A percentile compares a stretch with the other conserved stretches of the same genome.
Evolutionary conservation across 2,797 vertebrate genomes (phyloP).

Genomic region (Chloroceryle inda): DNA sequence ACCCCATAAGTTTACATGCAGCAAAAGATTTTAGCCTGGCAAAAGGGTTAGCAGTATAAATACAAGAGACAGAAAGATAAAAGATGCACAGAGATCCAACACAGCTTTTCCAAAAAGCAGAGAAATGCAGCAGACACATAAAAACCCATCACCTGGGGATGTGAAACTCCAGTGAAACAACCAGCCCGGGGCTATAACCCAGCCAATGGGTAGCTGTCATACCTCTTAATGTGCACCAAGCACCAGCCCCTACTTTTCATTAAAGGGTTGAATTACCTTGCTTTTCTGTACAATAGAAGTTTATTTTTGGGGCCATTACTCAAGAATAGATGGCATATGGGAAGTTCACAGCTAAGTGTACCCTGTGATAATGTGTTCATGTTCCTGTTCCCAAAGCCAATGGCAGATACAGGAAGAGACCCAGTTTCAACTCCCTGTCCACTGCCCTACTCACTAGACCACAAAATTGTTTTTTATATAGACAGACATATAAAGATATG

Average conservation of each 20-base stretch:
- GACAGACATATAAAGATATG: slow-evolving; percentile 41
- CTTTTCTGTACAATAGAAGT: background rate
- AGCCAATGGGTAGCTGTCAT: background rate
- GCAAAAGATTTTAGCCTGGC: background rate
- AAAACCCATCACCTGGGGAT: background rate
- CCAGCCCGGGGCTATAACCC: background rate
- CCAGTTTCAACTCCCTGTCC: slow-evolving; percentile 31
- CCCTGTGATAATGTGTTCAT: background rate
- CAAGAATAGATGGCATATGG: background rate
- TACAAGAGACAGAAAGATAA: background rate
- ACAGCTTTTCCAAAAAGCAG: background rate
- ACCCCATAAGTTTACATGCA: background rate
- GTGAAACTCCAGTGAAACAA: background rate
- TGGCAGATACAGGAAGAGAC: slow-evolving; percentile 22
- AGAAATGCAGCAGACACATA: background rate
- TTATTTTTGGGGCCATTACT: background rate
- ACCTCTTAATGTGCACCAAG: background rate
- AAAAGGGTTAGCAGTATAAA: background rate
- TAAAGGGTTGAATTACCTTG: background rate
- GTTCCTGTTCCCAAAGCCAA: slow-evolving; percentile 46
- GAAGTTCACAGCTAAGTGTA: slow-evolving; percentile 19
- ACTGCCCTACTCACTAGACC: slow-evolving; percentile 58
- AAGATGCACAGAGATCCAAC: background rate
- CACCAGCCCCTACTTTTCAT: background rate
- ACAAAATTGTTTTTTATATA: slow-evolving; percentile 63